Percentiles rank a stretch among this genome's conserved stretches.
Conservation (phyloP, 1,140 invertebrate species). For the Bilobella aurantiaca region DNA sequence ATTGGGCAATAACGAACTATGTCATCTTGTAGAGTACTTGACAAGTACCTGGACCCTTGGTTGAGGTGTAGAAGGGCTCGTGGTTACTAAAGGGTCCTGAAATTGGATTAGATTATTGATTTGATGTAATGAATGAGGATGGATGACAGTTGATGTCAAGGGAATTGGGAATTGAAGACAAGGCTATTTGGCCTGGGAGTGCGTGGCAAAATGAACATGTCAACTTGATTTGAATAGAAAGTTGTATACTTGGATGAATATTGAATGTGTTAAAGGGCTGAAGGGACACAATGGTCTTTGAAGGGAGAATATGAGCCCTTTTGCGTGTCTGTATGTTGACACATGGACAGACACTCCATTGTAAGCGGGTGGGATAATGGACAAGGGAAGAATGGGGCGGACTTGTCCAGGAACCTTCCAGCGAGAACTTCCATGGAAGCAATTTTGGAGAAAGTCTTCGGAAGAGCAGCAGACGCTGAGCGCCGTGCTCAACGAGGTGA, state of each 20-base stretch:
- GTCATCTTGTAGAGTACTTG: too few relatives aligned
- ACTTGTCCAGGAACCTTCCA: neutral
- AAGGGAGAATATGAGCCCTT: neutral
- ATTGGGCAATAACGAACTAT: too few relatives aligned
- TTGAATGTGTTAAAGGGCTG: neutral
- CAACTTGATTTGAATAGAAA: neutral
- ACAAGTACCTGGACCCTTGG: too few relatives aligned
- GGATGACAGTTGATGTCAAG: neutral
- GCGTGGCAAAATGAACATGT: neutral
- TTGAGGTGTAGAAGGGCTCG: too few relatives aligned
- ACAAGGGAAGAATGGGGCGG: neutral
- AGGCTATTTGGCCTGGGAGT: neutral
- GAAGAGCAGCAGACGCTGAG: too few relatives aligned
- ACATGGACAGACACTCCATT: neutral
- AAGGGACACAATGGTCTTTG: neutral
- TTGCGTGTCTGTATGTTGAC: neutral
- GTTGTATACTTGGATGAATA: neutral
- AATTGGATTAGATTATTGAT: neutral
- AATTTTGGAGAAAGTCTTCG: too few relatives aligned
- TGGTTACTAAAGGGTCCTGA: neutral
- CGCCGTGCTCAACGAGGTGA: slow-evolving; percentile 32
- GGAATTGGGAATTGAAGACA: neutral
- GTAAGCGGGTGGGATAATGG: neutral
- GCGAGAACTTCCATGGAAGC: too few relatives aligned
- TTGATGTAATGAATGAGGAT: neutral